These are phyloP conservation scores for Epirrhoe tristata DNA, from an alignment of 2,888 invertebrate species.

Conservation along the genomic window DNA sequence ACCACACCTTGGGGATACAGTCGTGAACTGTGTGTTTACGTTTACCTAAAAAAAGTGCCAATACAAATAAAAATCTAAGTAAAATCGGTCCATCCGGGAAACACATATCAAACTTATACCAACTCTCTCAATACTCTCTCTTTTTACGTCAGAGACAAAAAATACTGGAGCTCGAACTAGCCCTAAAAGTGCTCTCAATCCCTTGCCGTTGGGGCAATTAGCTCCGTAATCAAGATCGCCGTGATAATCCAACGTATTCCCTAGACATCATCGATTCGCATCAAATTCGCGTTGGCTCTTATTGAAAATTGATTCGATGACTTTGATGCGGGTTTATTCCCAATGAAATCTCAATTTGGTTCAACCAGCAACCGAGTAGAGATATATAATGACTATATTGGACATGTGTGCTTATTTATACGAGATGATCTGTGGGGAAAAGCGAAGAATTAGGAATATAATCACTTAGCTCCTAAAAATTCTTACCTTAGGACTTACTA, in stretches of 20 bases:
- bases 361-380: not conserved
- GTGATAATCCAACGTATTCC: slow-evolving; percentile 64
- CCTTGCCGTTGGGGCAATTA: slow-evolving; percentile 60
- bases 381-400: not conserved
- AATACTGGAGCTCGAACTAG: slow-evolving; percentile 21
- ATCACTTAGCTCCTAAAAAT: too few relatives aligned
- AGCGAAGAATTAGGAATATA: too few relatives aligned
- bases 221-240: slow-evolving; percentile 68
- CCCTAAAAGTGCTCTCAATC: slow-evolving; percentile 39
- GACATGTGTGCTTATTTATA: too few relatives aligned
- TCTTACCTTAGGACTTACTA: too few relatives aligned
- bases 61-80: too few relatives aligned
- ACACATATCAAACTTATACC: too few relatives aligned
- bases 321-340: slow-evolving; percentile 4
- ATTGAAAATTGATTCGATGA: slow-evolving; percentile 29
- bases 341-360: not conserved
- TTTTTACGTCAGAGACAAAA: not conserved
- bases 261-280: slow-evolving; percentile 42
- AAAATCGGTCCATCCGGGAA: too few relatives aligned
- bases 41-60: too few relatives aligned
- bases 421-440: too few relatives aligned
- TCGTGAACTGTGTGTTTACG: too few relatives aligned
- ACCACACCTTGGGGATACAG: too few relatives aligned
- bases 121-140: too few relatives aligned
- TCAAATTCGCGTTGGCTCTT: slow-evolving; percentile 34